phyloP scores from a whole-genome alignment of 2,888 invertebrate genomes.

The Melinopterus prodromus region DNA sequence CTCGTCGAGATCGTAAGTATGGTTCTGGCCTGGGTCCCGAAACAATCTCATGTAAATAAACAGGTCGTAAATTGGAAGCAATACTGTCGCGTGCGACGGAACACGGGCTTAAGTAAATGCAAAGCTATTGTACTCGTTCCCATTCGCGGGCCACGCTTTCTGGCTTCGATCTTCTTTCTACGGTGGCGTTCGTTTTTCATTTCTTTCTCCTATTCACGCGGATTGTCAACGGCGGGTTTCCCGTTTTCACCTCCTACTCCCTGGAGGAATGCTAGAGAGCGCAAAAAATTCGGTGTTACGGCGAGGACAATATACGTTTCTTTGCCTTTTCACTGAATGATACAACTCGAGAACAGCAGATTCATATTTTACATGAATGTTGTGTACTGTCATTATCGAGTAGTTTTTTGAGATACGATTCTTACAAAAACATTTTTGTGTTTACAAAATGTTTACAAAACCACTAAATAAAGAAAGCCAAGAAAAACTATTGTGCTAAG shows the following conservation, averaged over 20 bases:
- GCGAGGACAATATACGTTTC: not conserved
- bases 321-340: not conserved
- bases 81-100: slow-evolving; percentile 23
- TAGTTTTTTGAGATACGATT: too few species aligned
- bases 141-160: not conserved
- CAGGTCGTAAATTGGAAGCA: slow-evolving; percentile 26
- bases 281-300: slow-evolving; percentile 5
- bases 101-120: slow-evolving; percentile 19
- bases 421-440: too few species aligned
- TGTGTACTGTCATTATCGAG: too few species aligned
- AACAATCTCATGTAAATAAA: slow-evolving; percentile 14
- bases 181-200: slow-evolving; percentile 14
- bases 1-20: slow-evolving; percentile 14
- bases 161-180: slow-evolving; percentile 9
- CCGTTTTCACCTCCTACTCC: slow-evolving; percentile 18
- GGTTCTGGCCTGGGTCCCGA: slow-evolving; percentile 8
- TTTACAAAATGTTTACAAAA: too few species aligned
- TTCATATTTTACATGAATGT: too few species aligned
- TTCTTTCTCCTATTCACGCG: slow-evolving; percentile 11
- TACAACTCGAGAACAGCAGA: not conserved
- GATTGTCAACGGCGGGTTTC: slow-evolving; percentile 14
- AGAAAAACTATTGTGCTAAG: too few species aligned
- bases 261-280: slow-evolving; percentile 11
- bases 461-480: too few species aligned
- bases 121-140: slow-evolving; percentile 16